Percentiles rank a stretch among this genome's conserved stretches.
Conservation (phyloP, 2,113 vertebrate genomes). For the Mormyrus lacerda region DNA sequence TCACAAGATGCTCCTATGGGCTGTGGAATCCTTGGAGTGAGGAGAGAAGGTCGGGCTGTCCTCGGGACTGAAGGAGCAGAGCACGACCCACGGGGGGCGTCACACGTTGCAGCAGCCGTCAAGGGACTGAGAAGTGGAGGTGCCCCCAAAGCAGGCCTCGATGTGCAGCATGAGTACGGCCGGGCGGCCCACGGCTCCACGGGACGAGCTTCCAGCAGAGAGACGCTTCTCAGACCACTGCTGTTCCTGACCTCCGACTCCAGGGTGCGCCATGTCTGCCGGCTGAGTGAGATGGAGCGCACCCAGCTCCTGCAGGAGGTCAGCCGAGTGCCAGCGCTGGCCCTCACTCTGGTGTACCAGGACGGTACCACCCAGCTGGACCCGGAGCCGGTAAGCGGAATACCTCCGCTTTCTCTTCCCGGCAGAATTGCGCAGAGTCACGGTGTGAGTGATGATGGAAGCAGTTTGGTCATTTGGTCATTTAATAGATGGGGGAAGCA, state of each 20-base stretch:
- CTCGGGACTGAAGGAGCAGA: not conserved
- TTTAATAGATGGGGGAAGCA: not conserved
- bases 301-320: conserved; percentile 50
- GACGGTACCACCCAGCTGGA: conserved; percentile 77
- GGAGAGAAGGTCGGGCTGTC: not conserved
- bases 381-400: conserved; percentile 58
- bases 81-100: not conserved
- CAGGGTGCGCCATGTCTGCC: conserved; percentile 56
- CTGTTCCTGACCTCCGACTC: conserved; percentile 45
- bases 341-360: conserved; percentile 69
- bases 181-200: not conserved
- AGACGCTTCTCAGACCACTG: conserved; percentile 13
- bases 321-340: conserved; percentile 49
- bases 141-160: not conserved
- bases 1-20: not conserved
- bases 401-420: not conserved
- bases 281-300: conserved; percentile 55
- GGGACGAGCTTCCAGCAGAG: not conserved
- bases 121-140: not conserved
- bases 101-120: not conserved
- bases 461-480: not conserved
- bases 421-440: not conserved
- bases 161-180: not conserved
- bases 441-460: not conserved
- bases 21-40: not conserved